Conservation (phyloP, 2,888 invertebrate genomes). For the Sisyra nigra region DNA sequence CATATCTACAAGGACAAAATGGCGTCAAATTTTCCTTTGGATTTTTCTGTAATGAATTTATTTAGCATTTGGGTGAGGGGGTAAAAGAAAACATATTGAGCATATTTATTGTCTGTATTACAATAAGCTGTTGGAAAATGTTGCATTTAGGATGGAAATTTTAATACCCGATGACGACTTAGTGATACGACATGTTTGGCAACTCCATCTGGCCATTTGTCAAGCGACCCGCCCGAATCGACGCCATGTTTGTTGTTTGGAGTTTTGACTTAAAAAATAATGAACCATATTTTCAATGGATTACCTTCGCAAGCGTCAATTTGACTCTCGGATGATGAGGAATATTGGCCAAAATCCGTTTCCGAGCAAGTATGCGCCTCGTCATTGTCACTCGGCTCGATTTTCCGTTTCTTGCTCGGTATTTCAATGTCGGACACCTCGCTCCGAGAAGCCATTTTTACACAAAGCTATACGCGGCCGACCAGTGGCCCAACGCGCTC, state of each 20-base stretch:
- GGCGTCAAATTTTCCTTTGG: too few species aligned
- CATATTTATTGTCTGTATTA: conserved; percentile 2
- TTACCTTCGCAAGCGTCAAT: conserved; percentile 28
- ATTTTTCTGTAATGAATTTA: too few species aligned
- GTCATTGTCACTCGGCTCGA: conserved; percentile 22
- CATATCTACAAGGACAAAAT: too few species aligned
- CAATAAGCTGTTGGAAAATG: background rate
- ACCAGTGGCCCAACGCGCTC: background rate
- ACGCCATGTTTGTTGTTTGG: conserved; percentile 27
- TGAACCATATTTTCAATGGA: conserved; percentile 27
- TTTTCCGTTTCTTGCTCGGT: conserved; percentile 26
- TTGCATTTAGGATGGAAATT: too few species aligned
- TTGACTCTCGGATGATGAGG: conserved; percentile 20
- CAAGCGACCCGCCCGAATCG: conserved; percentile 21
- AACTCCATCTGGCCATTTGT: conserved; percentile 17
- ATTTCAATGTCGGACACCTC: conserved; percentile 28
- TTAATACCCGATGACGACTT: too few species aligned
- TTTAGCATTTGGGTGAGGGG: background rate
- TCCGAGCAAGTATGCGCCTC: conserved; percentile 24
- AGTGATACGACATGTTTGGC: too few species aligned
- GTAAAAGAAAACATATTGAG: background rate
- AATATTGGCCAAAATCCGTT: conserved; percentile 23
- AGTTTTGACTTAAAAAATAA: conserved; percentile 19
- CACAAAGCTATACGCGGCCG: conserved; percentile 23
- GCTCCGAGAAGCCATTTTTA: conserved; percentile 30